Percentiles rank a stretch among this genome's conserved stretches.
phyloP scores from a whole-genome alignment of 1,140 invertebrate genomes.

The Paraescarpia echinospica region DNA sequence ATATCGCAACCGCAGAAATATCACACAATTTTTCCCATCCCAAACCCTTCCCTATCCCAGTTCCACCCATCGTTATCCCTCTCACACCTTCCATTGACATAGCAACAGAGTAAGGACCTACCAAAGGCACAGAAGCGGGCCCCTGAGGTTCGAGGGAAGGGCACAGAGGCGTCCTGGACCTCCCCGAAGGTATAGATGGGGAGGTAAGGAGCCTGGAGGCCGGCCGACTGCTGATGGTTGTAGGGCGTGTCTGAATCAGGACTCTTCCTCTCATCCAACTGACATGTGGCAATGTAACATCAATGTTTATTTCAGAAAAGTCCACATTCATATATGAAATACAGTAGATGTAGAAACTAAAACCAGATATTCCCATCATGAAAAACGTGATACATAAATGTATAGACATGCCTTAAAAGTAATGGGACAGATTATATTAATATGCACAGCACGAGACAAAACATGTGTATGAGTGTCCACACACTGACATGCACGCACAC shows the following conservation, averaged over 20 bases:
- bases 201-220: conserved; percentile 21
- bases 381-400: too few species aligned
- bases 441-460: too few species aligned
- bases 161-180: conserved; percentile 71
- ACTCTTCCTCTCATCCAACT: conserved; percentile 41
- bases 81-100: neutral
- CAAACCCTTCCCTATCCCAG: neutral
- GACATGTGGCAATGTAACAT: conserved; percentile 9
- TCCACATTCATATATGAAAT: too few species aligned
- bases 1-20: neutral
- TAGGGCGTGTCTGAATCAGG: conserved; percentile 39
- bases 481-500: too few species aligned
- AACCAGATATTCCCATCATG: too few species aligned
- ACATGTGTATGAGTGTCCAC: too few species aligned
- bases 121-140: conserved; percentile 76
- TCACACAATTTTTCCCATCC: neutral
- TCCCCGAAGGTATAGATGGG: conserved; percentile 17
- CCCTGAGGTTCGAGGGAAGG: conserved; percentile 90
- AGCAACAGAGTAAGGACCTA: neutral
- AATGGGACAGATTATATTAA: too few species aligned
- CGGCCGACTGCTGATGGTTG: conserved; percentile 33
- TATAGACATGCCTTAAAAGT: too few species aligned
- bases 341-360: too few species aligned
- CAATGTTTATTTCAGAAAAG: neutral
- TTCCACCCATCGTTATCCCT: neutral